These are phyloP conservation scores for Temnopleurus reevesii DNA, from an alignment of 53 echinoderm and acorn worm genomes.

Conservation along the genomic window DNA sequence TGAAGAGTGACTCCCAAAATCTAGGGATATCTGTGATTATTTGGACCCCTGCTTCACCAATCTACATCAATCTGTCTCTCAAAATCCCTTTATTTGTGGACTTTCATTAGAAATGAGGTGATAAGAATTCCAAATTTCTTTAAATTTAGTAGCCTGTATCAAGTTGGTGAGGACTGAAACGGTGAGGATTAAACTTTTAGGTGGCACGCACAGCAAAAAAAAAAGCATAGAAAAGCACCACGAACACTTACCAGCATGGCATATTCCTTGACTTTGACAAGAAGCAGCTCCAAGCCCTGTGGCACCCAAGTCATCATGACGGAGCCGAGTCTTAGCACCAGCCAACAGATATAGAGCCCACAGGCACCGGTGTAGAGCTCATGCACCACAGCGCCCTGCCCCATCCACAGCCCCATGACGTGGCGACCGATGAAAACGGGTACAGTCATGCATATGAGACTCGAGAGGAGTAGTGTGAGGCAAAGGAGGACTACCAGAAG, in stretches of 20 bases:
- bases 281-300: slow-evolving; percentile 74
- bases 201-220: no score
- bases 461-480: slow-evolving; percentile 79
- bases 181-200: no score
- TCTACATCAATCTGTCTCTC: no score
- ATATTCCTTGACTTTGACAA: slow-evolving; percentile 83
- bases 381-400: slow-evolving; percentile 78
- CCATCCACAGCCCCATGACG: slow-evolving; percentile 88
- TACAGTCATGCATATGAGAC: slow-evolving; percentile 88
- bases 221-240: not conserved
- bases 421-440: slow-evolving; percentile 88
- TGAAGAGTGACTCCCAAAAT: no score
- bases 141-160: no score
- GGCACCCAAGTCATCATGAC: slow-evolving; percentile 91
- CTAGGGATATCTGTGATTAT: no score
- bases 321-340: slow-evolving; percentile 71
- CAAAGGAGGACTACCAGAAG: slow-evolving; percentile 82
- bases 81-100: no score
- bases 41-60: no score
- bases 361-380: slow-evolving; percentile 98
- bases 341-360: slow-evolving; percentile 95
- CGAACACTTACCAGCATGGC: slow-evolving; percentile 74
- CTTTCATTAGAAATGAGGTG: no score
- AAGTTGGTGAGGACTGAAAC: no score
- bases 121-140: no score